Evolutionary conservation across 2,888 invertebrate genomes (phyloP), one percentile per base, ranked within the genome.

Genomic region (Stenolophus ochropezus): DNA sequence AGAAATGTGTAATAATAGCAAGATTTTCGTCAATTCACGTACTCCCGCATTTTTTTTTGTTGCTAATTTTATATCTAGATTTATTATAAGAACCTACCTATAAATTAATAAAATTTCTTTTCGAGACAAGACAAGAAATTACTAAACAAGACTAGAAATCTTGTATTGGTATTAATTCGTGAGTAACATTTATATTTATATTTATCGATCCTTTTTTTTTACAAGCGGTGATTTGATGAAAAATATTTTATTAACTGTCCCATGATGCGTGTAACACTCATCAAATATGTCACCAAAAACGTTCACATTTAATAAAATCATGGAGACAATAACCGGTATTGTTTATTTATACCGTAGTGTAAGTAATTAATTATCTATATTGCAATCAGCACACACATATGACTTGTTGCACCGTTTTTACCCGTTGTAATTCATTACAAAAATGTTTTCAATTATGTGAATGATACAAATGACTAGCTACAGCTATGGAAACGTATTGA

Each of bases 371-470:
- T 53, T 53, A 53, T 53, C 51, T 16, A 53, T 16, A 53, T 56
- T 56, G 56, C 21, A 56, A 56, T 20, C 56, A 56, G 56, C 2
- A 21, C 61, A 1, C 25, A 14, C n/a, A 61, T n/a, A 56, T 56
- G 1, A 56, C 53, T 56, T 61, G 61, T 61, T 61, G 61, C 23
- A 14, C 16, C 25, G 0, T 61, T 61, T 61, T 61, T 61, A 23
- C 14, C 16, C 25, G 3, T 25, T 25, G 23, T 61, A 61, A 61
- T 61, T 61, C 21, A 61, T 61, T 25, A 61, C 61, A 27, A 61
- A 61, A 61, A 61, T 61, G 27, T 61, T 61, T 61, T 61, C 61
- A 61, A 61, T 61, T 61, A 61, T 61, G 56, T 56, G 56, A 6
- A 8, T 21, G 20, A 56, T 56, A 61, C 6, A 61, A 61, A 61